A percentile compares a stretch with the other conserved stretches of the same genome.
phyloP scores from a whole-genome alignment of 2,113 vertebrate genomes.

The Larimichthys crocea region DNA sequence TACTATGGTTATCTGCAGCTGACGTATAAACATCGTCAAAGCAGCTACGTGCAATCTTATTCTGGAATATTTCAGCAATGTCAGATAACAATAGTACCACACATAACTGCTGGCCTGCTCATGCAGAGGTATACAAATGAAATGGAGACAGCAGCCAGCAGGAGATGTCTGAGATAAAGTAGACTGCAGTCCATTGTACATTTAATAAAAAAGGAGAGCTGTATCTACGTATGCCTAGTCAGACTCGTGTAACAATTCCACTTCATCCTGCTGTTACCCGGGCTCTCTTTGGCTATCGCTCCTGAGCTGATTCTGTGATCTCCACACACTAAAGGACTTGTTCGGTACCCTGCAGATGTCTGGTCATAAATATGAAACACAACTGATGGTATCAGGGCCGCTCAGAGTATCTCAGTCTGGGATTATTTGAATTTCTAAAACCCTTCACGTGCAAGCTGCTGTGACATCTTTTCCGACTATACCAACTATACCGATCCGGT shows the following conservation, averaged over 20 bases:
- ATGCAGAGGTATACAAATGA: neutral
- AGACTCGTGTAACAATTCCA: slow-evolving; percentile 4
- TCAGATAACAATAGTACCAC: neutral
- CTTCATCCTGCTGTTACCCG: slow-evolving; percentile 21
- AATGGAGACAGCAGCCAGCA: neutral
- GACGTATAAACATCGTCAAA: neutral
- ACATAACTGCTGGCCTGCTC: neutral
- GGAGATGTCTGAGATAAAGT: slow-evolving; percentile 6
- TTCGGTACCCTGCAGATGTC: slow-evolving; percentile 14
- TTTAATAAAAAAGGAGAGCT: slow-evolving; percentile 2
- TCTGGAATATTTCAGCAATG: neutral
- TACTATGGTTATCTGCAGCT: neutral
- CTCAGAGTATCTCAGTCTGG: slow-evolving; percentile 31
- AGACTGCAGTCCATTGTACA: neutral
- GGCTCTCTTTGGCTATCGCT: slow-evolving; percentile 7
- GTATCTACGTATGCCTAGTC: neutral
- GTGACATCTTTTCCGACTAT: neutral
- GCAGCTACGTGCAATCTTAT: neutral
- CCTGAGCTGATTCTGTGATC: slow-evolving; percentile 43
- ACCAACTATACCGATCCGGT: neutral
- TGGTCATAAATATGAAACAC: slow-evolving; percentile 39
- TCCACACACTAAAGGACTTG: slow-evolving; percentile 17
- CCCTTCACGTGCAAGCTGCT: neutral
- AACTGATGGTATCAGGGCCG: slow-evolving; percentile 32
- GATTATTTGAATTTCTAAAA: slow-evolving; percentile 33